Percentiles rank a stretch among this genome's conserved stretches.
These are phyloP conservation scores for Vombatus ursinus DNA, from an alignment of 2,113 vertebrate genomes.

Conservation along the genomic window DNA sequence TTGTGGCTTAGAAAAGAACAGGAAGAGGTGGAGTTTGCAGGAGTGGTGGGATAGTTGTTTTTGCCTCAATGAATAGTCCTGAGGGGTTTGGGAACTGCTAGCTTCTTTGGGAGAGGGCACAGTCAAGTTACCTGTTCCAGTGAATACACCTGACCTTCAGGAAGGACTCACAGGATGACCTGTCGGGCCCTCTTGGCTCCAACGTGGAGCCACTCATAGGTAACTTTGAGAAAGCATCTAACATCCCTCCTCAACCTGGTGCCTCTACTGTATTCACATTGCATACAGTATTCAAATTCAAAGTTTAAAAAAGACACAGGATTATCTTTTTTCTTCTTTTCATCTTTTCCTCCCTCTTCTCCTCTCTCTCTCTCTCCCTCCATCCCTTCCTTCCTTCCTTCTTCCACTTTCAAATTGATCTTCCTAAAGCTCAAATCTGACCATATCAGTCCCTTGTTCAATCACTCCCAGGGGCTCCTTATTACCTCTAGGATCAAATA, in stretches of 20 bases:
- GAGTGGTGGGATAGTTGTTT: conserved; percentile 42
- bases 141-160: neutral
- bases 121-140: conserved; percentile 17
- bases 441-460: neutral
- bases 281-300: neutral
- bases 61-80: neutral
- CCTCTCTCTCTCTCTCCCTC: neutral
- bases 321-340: neutral
- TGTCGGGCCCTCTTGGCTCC: neutral
- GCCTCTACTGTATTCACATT: neutral
- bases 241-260: neutral
- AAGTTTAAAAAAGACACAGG: neutral
- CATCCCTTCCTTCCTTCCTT: neutral
- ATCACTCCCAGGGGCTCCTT: neutral
- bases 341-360: neutral
- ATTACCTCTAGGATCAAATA: neutral
- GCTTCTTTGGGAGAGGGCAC: conserved; percentile 31
- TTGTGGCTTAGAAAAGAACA: conserved; percentile 73
- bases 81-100: conserved; percentile 16
- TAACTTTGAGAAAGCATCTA: neutral
- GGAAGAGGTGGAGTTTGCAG: conserved; percentile 55
- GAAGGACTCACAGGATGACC: neutral
- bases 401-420: neutral
- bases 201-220: neutral
- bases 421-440: neutral